Conservation (phyloP, 92 coral and sea anemone species). For the Zoanthus sansibaricus region DNA sequence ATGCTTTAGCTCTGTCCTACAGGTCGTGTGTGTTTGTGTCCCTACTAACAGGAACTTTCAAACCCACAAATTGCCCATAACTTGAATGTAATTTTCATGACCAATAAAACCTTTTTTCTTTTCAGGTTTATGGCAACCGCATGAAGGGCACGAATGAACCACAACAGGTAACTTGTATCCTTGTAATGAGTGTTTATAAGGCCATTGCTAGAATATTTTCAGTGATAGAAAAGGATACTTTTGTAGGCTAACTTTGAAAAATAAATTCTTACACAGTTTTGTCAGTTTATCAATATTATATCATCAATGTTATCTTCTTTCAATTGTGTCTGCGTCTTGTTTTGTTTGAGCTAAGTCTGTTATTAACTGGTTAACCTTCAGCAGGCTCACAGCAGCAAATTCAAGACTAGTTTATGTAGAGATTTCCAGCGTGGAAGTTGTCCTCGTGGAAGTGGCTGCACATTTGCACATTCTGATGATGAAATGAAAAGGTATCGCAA, state of each 20-base stretch:
- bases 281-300: too few relatives aligned
- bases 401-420: slow-evolving; percentile 97
- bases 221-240: too few relatives aligned
- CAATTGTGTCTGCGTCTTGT: background rate
- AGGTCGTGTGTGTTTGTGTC: too few relatives aligned
- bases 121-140: slow-evolving; percentile 75
- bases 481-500: slow-evolving; percentile 84
- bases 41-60: too few relatives aligned
- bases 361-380: background rate
- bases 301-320: background rate
- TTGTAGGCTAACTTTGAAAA: too few relatives aligned
- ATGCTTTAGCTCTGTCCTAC: too few relatives aligned
- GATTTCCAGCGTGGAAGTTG: slow-evolving; percentile 90
- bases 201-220: too few relatives aligned
- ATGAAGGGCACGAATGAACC: slow-evolving; percentile 84
- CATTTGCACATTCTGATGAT: slow-evolving; percentile 99
- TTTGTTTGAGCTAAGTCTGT: too few relatives aligned
- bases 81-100: background rate
- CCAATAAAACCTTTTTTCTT: background rate
- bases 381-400: slow-evolving; percentile 88
- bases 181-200: too few relatives aligned
- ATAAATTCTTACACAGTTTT: too few relatives aligned
- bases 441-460: slow-evolving; percentile 93
- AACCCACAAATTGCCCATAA: too few relatives aligned
- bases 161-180: slow-evolving; percentile 68